Percentiles rank a stretch among this genome's conserved stretches.
Conservation (phyloP, 2,797 vertebrate genomes). For the Mus caroli region DNA sequence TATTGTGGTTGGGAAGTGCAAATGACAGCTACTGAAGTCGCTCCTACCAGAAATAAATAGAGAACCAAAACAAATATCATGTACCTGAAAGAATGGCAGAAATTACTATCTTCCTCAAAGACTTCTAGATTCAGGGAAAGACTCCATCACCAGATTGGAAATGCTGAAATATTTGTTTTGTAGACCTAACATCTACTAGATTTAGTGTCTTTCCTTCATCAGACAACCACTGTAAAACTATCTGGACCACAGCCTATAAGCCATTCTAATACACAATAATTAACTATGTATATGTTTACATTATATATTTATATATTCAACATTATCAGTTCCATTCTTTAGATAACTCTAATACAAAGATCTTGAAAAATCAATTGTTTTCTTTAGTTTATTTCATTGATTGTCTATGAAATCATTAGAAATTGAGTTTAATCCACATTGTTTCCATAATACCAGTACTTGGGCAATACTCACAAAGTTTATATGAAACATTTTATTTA, state of each 20-base stretch:
- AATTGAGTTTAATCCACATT: neutral
- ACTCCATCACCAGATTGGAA: neutral
- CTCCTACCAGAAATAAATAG: neutral
- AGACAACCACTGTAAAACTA: neutral
- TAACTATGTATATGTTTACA: neutral
- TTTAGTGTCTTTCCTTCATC: neutral
- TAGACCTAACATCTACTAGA: neutral
- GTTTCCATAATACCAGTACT: neutral
- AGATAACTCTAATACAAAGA: neutral
- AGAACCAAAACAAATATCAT: neutral
- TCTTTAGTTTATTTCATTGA: neutral
- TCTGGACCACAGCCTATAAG: neutral
- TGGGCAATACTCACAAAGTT: neutral
- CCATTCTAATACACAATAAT: neutral
- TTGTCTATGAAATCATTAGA: neutral
- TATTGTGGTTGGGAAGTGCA: neutral
- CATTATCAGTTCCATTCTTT: too few relatives aligned
- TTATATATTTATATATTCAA: neutral
- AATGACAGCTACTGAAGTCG: neutral
- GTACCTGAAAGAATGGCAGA: neutral
- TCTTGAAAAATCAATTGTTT: neutral
- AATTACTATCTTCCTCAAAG: neutral
- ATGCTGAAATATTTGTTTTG: neutral
- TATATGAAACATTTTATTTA: constrained; percentile 19
- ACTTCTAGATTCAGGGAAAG: neutral